Percentiles rank a stretch among this genome's conserved stretches.
phyloP scores from a whole-genome alignment of 2,113 vertebrate genomes.

The Ictalurus furcatus region DNA sequence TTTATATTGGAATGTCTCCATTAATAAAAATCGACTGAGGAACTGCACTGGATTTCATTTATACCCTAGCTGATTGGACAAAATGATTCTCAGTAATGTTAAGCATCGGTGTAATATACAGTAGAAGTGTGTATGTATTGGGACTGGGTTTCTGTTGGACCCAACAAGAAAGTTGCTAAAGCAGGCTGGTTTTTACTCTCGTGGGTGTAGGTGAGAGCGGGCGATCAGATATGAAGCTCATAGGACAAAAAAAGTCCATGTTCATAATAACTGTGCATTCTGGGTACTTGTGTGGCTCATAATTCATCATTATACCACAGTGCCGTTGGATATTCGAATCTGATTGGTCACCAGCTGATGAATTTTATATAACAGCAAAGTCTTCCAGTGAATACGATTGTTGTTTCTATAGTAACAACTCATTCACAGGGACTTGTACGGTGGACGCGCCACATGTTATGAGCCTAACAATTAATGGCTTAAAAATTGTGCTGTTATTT shows the following conservation, averaged over 20 bases:
- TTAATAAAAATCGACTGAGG: slow-evolving; percentile 15
- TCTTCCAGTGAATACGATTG: too few relatives aligned
- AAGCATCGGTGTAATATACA: not conserved
- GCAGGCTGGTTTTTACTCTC: not conserved
- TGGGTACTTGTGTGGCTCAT: not conserved
- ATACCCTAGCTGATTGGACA: not conserved
- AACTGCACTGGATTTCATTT: not conserved
- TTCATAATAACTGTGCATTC: not conserved
- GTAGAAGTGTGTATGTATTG: not conserved
- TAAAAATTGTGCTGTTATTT: too few relatives aligned
- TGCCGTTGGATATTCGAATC: not conserved
- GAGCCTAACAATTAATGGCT: too few relatives aligned
- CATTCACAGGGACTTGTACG: too few relatives aligned
- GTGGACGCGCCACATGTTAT: too few relatives aligned
- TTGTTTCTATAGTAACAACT: too few relatives aligned
- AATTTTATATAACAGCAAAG: too few relatives aligned
- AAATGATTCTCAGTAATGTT: slow-evolving; percentile 3
- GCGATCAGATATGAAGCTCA: too few relatives aligned
- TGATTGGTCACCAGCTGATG: too few relatives aligned
- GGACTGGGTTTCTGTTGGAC: not conserved
- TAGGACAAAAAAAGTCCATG: too few relatives aligned
- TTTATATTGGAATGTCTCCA: slow-evolving; percentile 5
- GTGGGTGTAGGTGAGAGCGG: too few relatives aligned
- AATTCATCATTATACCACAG: not conserved
- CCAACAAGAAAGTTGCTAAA: not conserved